Percentiles rank a stretch among this genome's conserved stretches.
phyloP scores from a whole-genome alignment of 2,797 vertebrate species.

The Notolepis coatsorum region DNA sequence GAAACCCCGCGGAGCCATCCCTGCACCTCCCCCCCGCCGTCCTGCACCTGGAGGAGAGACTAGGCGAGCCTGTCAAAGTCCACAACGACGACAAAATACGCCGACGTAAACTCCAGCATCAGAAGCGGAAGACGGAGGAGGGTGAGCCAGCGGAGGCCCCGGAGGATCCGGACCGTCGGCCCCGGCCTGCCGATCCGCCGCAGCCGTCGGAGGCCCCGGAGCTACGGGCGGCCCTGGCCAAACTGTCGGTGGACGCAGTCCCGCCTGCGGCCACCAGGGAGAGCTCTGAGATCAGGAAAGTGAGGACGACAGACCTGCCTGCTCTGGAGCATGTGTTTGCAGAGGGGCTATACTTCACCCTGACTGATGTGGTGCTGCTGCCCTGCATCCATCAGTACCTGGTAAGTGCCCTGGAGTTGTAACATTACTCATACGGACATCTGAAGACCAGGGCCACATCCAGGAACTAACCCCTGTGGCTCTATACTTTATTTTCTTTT shows the following conservation, averaged over 20 bases:
- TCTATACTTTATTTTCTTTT: neutral
- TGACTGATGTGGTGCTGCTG: slow-evolving; percentile 93
- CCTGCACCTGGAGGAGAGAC: slow-evolving; percentile 87
- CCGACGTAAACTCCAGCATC: slow-evolving; percentile 91
- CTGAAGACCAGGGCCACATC: neutral
- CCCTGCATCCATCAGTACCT: slow-evolving; percentile 93
- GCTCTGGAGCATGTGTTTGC: slow-evolving; percentile 93
- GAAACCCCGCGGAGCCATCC: slow-evolving; percentile 56
- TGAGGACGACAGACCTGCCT: slow-evolving; percentile 88
- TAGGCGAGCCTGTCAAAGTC: slow-evolving; percentile 92
- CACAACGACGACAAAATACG: slow-evolving; percentile 98
- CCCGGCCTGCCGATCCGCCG: neutral
- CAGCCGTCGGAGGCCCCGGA: slow-evolving; percentile 75
- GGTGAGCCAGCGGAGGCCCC: neutral
- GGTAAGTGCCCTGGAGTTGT: slow-evolving; percentile 80
- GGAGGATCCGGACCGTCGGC: neutral
- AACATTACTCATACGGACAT: slow-evolving; percentile 20
- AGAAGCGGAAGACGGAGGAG: slow-evolving; percentile 61
- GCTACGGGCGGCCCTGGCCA: slow-evolving; percentile 87
- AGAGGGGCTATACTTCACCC: slow-evolving; percentile 96
- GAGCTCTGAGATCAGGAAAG: slow-evolving; percentile 89
- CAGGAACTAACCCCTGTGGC: slow-evolving; percentile 19
- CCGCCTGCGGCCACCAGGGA: slow-evolving; percentile 80
- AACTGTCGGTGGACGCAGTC: slow-evolving; percentile 78
- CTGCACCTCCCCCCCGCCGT: slow-evolving; percentile 82